Percentiles rank a stretch among this genome's conserved stretches.
phyloP scores from a whole-genome alignment of 2,113 vertebrate species.

The Pangasianodon hypophthalmus region DNA sequence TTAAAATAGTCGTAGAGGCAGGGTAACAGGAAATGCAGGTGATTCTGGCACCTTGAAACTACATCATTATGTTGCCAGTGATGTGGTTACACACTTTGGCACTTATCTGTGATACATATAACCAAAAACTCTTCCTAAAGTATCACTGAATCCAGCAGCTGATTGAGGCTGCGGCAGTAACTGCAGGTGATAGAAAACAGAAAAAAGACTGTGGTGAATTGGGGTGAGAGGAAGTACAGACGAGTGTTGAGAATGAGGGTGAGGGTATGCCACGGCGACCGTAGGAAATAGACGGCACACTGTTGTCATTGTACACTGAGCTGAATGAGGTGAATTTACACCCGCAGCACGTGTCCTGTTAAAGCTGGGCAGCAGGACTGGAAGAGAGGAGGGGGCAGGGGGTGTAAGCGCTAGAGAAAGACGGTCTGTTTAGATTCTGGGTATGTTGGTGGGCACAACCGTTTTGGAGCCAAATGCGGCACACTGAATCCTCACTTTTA shows the following conservation, averaged over 20 bases:
- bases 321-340: conserved; percentile 76
- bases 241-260: conserved; percentile 44
- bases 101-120: background rate
- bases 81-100: background rate
- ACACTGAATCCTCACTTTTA: conserved; percentile 68
- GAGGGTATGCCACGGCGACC: conserved; percentile 54
- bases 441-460: conserved; percentile 69
- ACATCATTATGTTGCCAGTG: background rate
- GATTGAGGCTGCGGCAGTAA: conserved; percentile 1
- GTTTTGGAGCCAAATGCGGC: conserved; percentile 71
- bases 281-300: conserved; percentile 48
- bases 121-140: conserved; percentile 8
- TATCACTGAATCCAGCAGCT: background rate
- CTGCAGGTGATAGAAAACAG: conserved; percentile 32
- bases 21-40: background rate
- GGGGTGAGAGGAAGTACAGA: conserved; percentile 29
- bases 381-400: conserved; percentile 63
- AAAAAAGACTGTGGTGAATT: conserved; percentile 31
- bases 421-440: conserved; percentile 65
- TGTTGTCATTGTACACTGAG: conserved; percentile 68
- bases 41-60: background rate
- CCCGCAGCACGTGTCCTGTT: conserved; percentile 72
- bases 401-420: conserved; percentile 56
- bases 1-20: background rate
- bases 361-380: conserved; percentile 61